A percentile compares a stretch with the other conserved stretches of the same genome.
These are phyloP conservation scores for Galerucella pusilla DNA, from an alignment of 2,888 invertebrate species.

Conservation along the genomic window DNA sequence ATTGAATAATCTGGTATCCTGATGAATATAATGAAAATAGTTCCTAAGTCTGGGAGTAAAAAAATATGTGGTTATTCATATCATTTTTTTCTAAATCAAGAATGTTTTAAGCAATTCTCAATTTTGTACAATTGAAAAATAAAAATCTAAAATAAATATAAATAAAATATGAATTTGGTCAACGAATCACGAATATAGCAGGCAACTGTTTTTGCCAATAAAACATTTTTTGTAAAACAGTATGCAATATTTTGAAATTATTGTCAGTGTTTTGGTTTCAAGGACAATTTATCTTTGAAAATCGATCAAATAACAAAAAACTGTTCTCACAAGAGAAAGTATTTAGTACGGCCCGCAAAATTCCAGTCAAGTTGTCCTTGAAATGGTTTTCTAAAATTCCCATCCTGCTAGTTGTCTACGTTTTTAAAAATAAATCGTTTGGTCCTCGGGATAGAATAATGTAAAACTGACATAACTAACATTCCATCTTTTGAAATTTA, in stretches of 20 bases:
- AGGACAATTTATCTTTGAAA: neutral
- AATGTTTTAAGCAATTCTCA: too few species aligned
- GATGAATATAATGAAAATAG: too few species aligned
- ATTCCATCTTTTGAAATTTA: neutral
- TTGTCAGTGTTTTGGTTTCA: neutral
- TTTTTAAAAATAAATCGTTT: constrained; percentile 26
- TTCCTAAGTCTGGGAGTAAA: too few species aligned
- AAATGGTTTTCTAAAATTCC: neutral
- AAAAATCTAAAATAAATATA: neutral
- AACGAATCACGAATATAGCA: constrained; percentile 1
- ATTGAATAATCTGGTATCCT: too few species aligned
- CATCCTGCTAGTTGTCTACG: neutral
- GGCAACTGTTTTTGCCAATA: too few species aligned
- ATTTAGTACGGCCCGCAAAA: too few species aligned
- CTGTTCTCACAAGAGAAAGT: too few species aligned
- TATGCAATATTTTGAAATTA: neutral
- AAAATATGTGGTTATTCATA: too few species aligned
- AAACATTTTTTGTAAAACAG: neutral
- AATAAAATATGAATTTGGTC: neutral
- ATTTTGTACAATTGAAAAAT: too few species aligned
- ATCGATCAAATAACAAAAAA: too few species aligned
- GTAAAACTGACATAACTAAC: constrained; percentile 22
- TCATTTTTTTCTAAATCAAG: too few species aligned
- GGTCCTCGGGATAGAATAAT: constrained; percentile 23
- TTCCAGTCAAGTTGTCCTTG: neutral